These are phyloP conservation scores for Halyomorpha halys DNA, from an alignment of 1,140 invertebrate species.

Conservation along the genomic window DNA sequence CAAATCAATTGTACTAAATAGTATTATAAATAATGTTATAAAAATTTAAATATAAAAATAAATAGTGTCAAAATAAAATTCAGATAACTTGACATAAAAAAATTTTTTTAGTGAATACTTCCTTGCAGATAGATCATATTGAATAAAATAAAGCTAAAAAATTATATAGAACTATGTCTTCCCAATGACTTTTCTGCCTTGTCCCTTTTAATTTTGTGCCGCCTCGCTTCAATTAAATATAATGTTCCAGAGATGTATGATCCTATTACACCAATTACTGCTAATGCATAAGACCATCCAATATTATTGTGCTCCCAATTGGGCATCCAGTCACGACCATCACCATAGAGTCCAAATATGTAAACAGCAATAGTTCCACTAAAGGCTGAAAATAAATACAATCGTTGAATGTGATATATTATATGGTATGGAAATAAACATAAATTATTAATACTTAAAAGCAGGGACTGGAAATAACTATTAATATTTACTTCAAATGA, in stretches of 20 bases:
- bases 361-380: slow-evolving; percentile 63
- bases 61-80: too few relatives aligned
- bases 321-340: slow-evolving; percentile 91
- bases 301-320: slow-evolving; percentile 91
- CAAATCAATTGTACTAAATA: too few relatives aligned
- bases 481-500: too few relatives aligned
- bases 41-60: too few relatives aligned
- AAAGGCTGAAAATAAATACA: slow-evolving; percentile 40
- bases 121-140: too few relatives aligned
- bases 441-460: too few relatives aligned
- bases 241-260: slow-evolving; percentile 17
- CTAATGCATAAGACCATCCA: slow-evolving; percentile 88
- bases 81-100: too few relatives aligned
- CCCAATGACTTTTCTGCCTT: slow-evolving; percentile 14
- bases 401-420: background rate
- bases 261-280: slow-evolving; percentile 60
- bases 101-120: too few relatives aligned
- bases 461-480: too few relatives aligned
- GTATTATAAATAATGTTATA: too few relatives aligned
- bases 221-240: slow-evolving; percentile 22
- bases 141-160: background rate
- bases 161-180: slow-evolving; percentile 1
- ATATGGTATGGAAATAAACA: too few relatives aligned
- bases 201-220: slow-evolving; percentile 23
- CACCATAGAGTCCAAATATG: slow-evolving; percentile 77